Conservation (phyloP, 2,113 vertebrate species). For the Chaetops frenatus region DNA sequence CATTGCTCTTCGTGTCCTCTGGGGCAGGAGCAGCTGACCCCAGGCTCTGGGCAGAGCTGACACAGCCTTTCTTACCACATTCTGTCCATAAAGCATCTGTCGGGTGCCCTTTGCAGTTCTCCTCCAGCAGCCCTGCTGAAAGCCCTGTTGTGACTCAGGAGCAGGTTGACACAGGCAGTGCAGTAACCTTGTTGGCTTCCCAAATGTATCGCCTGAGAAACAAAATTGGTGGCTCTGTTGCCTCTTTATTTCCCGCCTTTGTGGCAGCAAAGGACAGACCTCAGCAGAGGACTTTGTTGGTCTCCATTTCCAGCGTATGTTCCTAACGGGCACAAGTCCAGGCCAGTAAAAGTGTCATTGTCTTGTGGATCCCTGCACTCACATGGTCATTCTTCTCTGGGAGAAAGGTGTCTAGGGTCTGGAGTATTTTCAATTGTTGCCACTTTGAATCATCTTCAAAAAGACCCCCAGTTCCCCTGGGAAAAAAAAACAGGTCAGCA, state of each 20-base stretch:
- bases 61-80: neutral
- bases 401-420: neutral
- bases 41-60: neutral
- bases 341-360: neutral
- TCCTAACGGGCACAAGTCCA: neutral
- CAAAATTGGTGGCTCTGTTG: accelerated
- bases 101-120: neutral
- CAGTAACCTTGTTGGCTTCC: neutral
- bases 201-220: neutral
- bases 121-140: neutral
- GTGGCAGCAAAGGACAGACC: accelerated
- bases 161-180: neutral
- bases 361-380: neutral
- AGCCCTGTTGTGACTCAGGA: neutral
- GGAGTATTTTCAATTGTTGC: neutral
- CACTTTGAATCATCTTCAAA: neutral
- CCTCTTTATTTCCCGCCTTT: neutral
- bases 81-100: neutral
- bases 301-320: neutral
- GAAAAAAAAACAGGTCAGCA: neutral
- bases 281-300: neutral
- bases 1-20: accelerated
- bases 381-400: accelerated
- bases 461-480: neutral
- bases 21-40: neutral